Conservation (phyloP, 2,888 invertebrate species). For the Meloe dianella region DNA sequence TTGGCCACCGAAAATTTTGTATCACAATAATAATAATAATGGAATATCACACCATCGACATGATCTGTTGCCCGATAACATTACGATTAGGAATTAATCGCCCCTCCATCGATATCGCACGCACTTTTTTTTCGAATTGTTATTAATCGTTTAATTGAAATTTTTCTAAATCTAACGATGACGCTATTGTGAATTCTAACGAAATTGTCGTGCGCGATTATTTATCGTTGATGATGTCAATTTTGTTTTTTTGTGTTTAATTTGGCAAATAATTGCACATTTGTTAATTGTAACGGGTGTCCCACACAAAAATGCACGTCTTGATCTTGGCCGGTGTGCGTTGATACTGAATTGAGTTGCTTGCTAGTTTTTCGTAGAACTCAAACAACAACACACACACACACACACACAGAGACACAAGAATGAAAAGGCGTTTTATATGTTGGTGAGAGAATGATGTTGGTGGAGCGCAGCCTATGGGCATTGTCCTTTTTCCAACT, state of each 20-base stretch:
- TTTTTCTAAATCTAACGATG: not conserved
- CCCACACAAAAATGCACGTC: slow-evolving; percentile 33
- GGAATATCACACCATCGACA: not conserved
- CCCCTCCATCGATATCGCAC: not conserved
- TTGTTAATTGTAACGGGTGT: not conserved
- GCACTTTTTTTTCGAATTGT: not conserved
- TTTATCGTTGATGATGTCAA: not conserved
- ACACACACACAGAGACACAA: too few relatives aligned
- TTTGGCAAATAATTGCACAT: slow-evolving; percentile 28
- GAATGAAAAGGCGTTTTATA: slow-evolving; percentile 7
- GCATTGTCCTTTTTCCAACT: not conserved
- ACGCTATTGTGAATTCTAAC: not conserved
- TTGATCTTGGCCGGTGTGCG: slow-evolving; percentile 47
- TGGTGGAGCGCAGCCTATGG: not conserved
- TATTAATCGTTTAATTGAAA: not conserved
- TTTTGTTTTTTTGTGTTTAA: not conserved
- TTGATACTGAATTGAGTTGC: slow-evolving; percentile 43
- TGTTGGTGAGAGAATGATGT: not conserved
- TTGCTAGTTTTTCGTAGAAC: not conserved
- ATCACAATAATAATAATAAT: not conserved
- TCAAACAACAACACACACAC: too few relatives aligned
- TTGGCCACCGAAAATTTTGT: slow-evolving; percentile 20
- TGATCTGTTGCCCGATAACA: not conserved
- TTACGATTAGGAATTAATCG: not conserved
- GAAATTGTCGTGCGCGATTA: not conserved